Percentiles rank a stretch among this genome's conserved stretches.
Conservation (phyloP, 2,797 vertebrate species). For the Gadopsis bispinosus region DNA sequence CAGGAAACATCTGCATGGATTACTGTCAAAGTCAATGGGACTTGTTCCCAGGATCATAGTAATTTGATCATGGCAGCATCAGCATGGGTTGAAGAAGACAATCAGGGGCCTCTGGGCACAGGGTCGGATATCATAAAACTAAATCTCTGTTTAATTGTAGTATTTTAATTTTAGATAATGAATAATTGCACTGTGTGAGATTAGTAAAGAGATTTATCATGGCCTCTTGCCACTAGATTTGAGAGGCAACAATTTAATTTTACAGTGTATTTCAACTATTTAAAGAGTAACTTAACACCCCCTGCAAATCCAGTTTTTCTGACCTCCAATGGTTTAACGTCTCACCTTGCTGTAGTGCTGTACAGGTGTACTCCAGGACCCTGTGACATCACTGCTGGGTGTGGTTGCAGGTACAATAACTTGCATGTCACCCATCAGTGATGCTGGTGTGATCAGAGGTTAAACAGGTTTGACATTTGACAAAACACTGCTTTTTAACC, state of each 20-base stretch:
- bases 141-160: not conserved
- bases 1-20: not conserved
- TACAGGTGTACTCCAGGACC: not conserved
- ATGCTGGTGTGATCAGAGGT: not conserved
- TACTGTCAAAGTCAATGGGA: not conserved
- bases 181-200: not conserved
- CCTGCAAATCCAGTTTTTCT: not conserved
- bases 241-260: not conserved
- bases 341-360: too few relatives aligned
- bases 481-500: not conserved
- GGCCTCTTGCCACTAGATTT: not conserved
- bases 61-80: not conserved
- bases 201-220: not conserved
- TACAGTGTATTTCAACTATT: not conserved
- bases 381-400: not conserved
- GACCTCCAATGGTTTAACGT: not conserved
- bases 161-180: conserved; percentile 1
- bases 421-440: too few relatives aligned
- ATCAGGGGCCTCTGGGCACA: not conserved
- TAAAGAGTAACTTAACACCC: not conserved
- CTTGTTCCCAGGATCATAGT: not conserved
- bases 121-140: not conserved
- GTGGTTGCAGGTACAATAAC: not conserved
- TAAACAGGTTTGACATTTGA: not conserved
- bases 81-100: not conserved